Evolutionary conservation across 2,888 invertebrate species (phyloP).

Genomic region (Asteroscopus sphinx): DNA sequence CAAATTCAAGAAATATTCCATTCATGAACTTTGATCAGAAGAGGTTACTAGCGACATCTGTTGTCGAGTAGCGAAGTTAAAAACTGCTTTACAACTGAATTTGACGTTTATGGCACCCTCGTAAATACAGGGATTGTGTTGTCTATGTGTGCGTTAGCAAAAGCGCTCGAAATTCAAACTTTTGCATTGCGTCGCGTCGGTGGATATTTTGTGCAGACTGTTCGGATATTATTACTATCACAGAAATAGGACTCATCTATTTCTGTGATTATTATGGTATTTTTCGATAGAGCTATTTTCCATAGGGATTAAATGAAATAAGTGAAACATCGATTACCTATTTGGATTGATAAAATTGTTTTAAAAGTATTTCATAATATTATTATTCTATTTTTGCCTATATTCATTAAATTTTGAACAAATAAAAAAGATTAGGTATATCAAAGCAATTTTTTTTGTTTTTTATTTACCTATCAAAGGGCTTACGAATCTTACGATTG

Average conservation of each 20-base stretch:
- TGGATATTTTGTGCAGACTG: too few relatives aligned
- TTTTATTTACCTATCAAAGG: too few relatives aligned
- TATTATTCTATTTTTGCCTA: too few relatives aligned
- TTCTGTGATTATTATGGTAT: too few relatives aligned
- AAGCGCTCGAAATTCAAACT: conserved; percentile 76
- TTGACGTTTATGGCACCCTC: conserved; percentile 53
- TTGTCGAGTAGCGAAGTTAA: conserved; percentile 64
- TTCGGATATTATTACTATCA: conserved; percentile 26
- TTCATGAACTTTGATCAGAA: neutral
- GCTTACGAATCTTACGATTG: too few relatives aligned
- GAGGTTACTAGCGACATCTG: conserved; percentile 67
- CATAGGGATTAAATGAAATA: neutral
- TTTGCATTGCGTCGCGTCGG: conserved; percentile 17
- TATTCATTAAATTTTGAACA: too few relatives aligned
- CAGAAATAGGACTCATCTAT: neutral
- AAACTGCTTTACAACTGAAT: conserved; percentile 71
- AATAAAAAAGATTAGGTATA: too few relatives aligned
- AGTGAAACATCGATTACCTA: too few relatives aligned
- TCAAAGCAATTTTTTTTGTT: too few relatives aligned
- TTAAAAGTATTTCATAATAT: too few relatives aligned
- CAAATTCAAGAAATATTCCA: too few relatives aligned
- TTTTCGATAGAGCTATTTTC: neutral
- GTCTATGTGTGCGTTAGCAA: conserved; percentile 72
- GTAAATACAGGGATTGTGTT: conserved; percentile 47
- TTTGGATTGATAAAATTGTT: too few relatives aligned